phyloP scores from a whole-genome alignment of 2,797 vertebrate species.

The Pangasius macronema region DNA sequence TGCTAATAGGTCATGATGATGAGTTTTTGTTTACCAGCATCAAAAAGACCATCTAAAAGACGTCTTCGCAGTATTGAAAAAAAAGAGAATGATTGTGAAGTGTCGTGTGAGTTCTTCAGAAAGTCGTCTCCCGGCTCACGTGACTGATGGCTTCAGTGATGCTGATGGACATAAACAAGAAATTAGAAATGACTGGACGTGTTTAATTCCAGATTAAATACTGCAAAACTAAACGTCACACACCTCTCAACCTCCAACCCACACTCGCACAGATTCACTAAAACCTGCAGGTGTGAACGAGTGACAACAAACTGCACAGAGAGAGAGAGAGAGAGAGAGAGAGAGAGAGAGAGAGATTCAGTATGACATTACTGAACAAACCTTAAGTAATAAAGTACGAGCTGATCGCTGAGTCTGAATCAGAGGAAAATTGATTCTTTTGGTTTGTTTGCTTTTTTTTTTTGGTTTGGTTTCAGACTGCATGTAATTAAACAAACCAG shows the following conservation, averaged over 20 bases:
- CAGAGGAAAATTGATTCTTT: background rate
- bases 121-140: background rate
- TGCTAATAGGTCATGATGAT: no score
- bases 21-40: no score
- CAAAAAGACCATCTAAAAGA: background rate
- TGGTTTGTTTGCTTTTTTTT: background rate
- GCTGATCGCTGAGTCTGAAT: background rate
- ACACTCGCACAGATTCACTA: conserved; percentile 25
- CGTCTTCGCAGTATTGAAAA: background rate
- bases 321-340: background rate
- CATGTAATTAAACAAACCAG: background rate
- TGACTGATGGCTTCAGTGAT: conserved; percentile 9
- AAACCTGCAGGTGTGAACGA: conserved; percentile 15
- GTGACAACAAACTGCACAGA: conserved; percentile 21
- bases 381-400: background rate
- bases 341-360: background rate
- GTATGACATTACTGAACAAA: background rate
- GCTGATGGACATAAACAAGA: background rate
- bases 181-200: no score
- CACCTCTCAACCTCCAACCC: conserved; percentile 12
- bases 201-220: no score
- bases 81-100: no score
- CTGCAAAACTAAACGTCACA: background rate
- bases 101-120: background rate
- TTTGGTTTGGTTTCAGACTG: background rate